Base-by-base conservation (phyloP, 2,888 invertebrate genomes). In the Cheilosia vulpina region DNA sequence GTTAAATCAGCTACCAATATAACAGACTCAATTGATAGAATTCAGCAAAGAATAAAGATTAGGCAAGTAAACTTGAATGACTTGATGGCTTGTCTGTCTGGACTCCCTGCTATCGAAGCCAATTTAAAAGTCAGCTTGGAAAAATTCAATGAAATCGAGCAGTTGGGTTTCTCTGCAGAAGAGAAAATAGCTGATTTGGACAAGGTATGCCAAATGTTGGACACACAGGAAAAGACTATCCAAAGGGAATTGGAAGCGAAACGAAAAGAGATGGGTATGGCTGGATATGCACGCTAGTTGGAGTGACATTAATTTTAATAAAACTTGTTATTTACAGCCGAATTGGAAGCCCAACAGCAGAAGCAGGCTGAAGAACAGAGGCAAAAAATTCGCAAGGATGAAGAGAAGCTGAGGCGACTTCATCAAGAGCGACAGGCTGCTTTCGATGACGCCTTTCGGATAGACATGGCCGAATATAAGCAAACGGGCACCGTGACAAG, bases 401-500 rank as follows among this genome's bases (percentile, higher is more conserved):
- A 96, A 89, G 89, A 93, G 31, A 93, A 93, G 62, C 93, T 94
- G 76, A 93, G 93, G 72, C 92, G 92, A 87, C 90, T 93, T 7
- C 92, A 95, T 88, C 93, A 93, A 88, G 96, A 96, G 89, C 92
- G 95, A 41, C 95, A 95, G 88, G 94, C 94, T 79, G 94, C 94
- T 0, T 96, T 95, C 88, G 94, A 95, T 88, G 94, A 95, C 90
- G 95, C 94, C 13, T 96, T 96, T 89, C 94, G 94, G 89, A 93
- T 93, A 88, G 96, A 96, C 90, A 90, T 96, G 87, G 93, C 94
- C 87, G 93, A 94, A 66, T 95, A 94, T 88, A 95, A 94, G 90
- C 93, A 93, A 88, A 93, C 93, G 50, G 95, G 95, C 72, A 93
- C 93, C 47, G 92, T 95, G 88, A 93, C 94, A 89, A 94, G 95